These are phyloP conservation scores for Procambarus virginalis DNA, from an alignment of 1,140 invertebrate genomes.

Conservation along the genomic window DNA sequence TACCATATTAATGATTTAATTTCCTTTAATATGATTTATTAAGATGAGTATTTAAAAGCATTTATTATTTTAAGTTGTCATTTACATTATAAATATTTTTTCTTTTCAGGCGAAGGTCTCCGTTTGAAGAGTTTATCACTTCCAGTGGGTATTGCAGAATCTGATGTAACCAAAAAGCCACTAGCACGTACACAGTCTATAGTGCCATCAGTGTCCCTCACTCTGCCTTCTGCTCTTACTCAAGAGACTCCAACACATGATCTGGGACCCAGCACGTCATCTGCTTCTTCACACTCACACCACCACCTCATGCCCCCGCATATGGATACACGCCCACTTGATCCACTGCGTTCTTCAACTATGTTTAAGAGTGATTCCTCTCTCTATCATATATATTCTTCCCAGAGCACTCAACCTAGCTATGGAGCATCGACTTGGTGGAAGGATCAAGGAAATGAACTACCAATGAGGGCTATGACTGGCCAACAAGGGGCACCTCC, in stretches of 20 bases:
- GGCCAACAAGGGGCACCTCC: constrained; percentile 39
- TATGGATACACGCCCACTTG: constrained; percentile 25
- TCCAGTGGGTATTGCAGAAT: constrained; percentile 52
- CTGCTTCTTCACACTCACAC: constrained; percentile 16
- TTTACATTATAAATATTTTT: neutral
- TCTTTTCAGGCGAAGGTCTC: constrained; percentile 61
- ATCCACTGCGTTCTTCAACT: constrained; percentile 36
- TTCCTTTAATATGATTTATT: neutral
- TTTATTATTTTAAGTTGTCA: neutral
- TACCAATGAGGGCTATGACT: constrained; percentile 18
- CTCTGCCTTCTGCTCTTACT: constrained; percentile 69
- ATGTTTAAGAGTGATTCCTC: constrained; percentile 64
- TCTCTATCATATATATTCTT: constrained; percentile 55
- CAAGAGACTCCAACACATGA: constrained; percentile 60
- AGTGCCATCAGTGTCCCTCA: constrained; percentile 63
- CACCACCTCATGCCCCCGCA: constrained; percentile 54
- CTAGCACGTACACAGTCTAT: constrained; percentile 71
- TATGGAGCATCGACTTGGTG: constrained; percentile 50
- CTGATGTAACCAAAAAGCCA: constrained; percentile 69
- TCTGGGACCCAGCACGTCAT: constrained; percentile 1
- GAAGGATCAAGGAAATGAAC: constrained; percentile 31
- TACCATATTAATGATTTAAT: too few species aligned
- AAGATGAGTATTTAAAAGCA: neutral
- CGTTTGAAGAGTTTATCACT: constrained; percentile 58
- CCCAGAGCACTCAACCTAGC: constrained; percentile 26